phyloP scores from a whole-genome alignment of 2,888 invertebrate species.

The Lissonota sp. region DNA sequence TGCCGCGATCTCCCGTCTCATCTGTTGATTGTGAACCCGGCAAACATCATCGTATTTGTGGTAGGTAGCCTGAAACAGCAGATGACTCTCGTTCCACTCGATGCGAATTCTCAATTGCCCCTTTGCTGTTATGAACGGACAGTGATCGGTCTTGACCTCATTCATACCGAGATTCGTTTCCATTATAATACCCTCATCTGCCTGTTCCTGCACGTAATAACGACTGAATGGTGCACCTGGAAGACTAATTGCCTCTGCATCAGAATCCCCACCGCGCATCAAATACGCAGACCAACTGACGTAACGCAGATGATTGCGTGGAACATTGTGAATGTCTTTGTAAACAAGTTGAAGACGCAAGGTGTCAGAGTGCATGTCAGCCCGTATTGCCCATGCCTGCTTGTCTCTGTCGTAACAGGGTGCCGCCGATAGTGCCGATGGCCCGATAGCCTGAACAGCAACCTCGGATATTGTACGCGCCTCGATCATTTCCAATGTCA shows the following conservation, averaged over 20 bases:
- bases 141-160: slow-evolving; percentile 89
- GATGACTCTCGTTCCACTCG: slow-evolving; percentile 93
- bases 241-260: slow-evolving; percentile 87
- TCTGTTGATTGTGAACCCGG: slow-evolving; percentile 92
- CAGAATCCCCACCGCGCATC: slow-evolving; percentile 86
- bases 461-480: slow-evolving; percentile 89
- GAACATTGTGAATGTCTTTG: slow-evolving; percentile 91
- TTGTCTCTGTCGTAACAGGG: slow-evolving; percentile 93
- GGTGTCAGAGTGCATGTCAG: slow-evolving; percentile 91
- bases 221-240: slow-evolving; percentile 91
- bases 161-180: slow-evolving; percentile 91
- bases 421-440: slow-evolving; percentile 85
- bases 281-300: slow-evolving; percentile 91
- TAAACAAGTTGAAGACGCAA: slow-evolving; percentile 90
- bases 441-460: slow-evolving; percentile 84
- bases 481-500: slow-evolving; percentile 90
- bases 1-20: slow-evolving; percentile 92
- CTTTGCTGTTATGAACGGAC: slow-evolving; percentile 89
- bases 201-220: slow-evolving; percentile 92
- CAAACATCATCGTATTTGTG: slow-evolving; percentile 93
- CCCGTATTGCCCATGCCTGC: slow-evolving; percentile 91
- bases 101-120: slow-evolving; percentile 91
- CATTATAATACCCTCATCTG: slow-evolving; percentile 93
- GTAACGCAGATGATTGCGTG: slow-evolving; percentile 89
- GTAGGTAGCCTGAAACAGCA: slow-evolving; percentile 92